A percentile compares a stretch with the other conserved stretches of the same genome.
These are phyloP conservation scores for Murina feae DNA, from an alignment of 2,113 vertebrate species.

Conservation along the genomic window DNA sequence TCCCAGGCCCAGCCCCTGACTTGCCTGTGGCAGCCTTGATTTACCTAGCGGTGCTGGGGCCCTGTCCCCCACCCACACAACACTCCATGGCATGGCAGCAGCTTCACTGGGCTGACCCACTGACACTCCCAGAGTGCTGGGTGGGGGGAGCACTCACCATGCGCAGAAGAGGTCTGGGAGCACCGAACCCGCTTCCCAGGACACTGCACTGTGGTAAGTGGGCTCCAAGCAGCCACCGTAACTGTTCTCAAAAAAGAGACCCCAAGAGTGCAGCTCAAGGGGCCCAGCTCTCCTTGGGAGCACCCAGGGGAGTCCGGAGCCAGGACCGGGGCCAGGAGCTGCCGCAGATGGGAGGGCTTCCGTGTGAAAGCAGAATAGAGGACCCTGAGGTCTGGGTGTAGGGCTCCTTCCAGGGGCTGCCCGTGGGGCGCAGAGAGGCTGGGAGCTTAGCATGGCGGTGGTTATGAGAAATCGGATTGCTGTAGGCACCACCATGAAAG, in stretches of 20 bases:
- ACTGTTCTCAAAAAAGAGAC: neutral
- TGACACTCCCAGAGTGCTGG: neutral
- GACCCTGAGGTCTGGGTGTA: neutral
- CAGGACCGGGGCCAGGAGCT: neutral
- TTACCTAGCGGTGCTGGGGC: neutral
- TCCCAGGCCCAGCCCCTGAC: fast-evolving
- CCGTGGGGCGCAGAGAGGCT: neutral
- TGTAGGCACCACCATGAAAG: neutral
- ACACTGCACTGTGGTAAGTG: neutral
- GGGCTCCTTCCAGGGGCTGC: neutral
- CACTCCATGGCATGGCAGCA: no score
- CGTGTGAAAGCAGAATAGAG: neutral
- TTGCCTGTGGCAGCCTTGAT: neutral
- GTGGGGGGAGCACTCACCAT: fast-evolving
- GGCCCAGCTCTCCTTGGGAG: neutral
- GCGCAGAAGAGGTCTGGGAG: neutral
- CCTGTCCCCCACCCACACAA: fast-evolving
- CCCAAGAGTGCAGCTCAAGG: neutral
- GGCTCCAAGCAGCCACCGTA: neutral
- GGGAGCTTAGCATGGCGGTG: fast-evolving
- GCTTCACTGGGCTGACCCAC: neutral
- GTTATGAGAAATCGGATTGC: fast-evolving
- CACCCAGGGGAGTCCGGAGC: neutral
- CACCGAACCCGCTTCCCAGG: neutral
- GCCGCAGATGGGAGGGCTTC: neutral